A percentile compares a stretch with the other conserved stretches of the same genome.
phyloP scores from a whole-genome alignment of 2,888 invertebrate species.

The Acanthoscelides obtectus region DNA sequence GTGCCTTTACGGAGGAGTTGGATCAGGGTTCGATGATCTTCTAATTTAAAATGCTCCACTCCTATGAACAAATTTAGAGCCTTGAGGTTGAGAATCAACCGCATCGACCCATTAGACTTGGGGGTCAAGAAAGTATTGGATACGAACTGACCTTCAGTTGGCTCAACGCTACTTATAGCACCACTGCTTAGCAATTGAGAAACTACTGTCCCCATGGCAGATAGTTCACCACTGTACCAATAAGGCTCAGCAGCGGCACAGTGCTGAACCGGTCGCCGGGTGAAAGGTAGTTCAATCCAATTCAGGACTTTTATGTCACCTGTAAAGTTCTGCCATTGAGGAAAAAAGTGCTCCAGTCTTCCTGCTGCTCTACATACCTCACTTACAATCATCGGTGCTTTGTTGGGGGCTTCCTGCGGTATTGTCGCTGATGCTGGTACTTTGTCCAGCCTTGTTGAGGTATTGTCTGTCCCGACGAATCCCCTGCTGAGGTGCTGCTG shows the following conservation, averaged over 20 bases:
- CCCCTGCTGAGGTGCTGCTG: too few species aligned
- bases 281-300: constrained; percentile 6
- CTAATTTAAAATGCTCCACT: constrained; percentile 21
- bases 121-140: constrained; percentile 11
- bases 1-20: constrained; percentile 1
- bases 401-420: too few species aligned
- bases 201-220: not conserved
- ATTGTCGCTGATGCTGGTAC: too few species aligned
- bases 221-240: not conserved
- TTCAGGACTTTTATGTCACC: constrained; percentile 4
- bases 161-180: not conserved
- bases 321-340: constrained; percentile 3
- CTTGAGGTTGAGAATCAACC: constrained; percentile 21
- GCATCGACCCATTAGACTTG: constrained; percentile 11
- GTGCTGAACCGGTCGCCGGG: not conserved
- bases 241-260: not conserved
- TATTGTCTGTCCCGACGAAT: too few species aligned
- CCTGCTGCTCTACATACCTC: not conserved
- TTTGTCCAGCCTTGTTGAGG: too few species aligned
- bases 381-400: not conserved
- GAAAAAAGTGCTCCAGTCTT: constrained; percentile 1
- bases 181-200: not conserved
- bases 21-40: constrained; percentile 17
- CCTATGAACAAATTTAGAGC: constrained; percentile 12
- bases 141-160: constrained; percentile 5